Base-by-base conservation (phyloP, 2,797 vertebrate species). In the Fistularia tabacaria region DNA sequence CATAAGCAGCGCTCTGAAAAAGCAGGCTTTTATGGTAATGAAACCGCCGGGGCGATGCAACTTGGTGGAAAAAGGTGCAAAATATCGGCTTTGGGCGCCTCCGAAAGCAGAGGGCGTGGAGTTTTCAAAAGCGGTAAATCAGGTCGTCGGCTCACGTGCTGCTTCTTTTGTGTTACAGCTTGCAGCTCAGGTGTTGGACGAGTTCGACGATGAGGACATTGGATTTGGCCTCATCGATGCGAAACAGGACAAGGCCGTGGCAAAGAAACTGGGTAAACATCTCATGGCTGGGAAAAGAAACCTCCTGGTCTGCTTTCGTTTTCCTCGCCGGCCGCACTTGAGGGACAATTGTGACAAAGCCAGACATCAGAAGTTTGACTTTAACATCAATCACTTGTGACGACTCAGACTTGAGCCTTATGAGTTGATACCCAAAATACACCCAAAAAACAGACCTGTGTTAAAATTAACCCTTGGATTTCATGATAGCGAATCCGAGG, bases 141-240 rank as follows among this genome's bases (percentile, higher is more conserved):
- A 47, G 14, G 13, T 46, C 4, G 8, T n/a, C n/a, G n/a, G n/a
- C n/a, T n/a, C n/a, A n/a, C n/a, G n/a, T 2, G 25, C 25, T 5
- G 25, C 25, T 72, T 12, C 61, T 13, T 69, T 67, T 86, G 25
- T 78, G 61, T 79, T 81, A 36, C 87, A 95, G 94, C 88, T 95
- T 87, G 94, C 88, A 70, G 95, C 95, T 71, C 95, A 97, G 84
- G 94, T 95, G 71, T 90, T 96, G 59, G 93, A 94, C 45, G 93
- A 94, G 59, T 91, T 93, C 64, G 94, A 96, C 49, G 94, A 94
- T 51, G 93, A 94, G 62, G 93, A 94, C 1, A 82, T 97, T 12
- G 94, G 94, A 51, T 87, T 96, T 1, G 94, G 93, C 41, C 88
- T 95, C 51, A 79, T 97, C 25, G 94, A 96, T 80, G 89, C 92